A percentile compares a stretch with the other conserved stretches of the same genome.
Conservation (phyloP, 1,140 invertebrate genomes). For the Papilio machaon region DNA sequence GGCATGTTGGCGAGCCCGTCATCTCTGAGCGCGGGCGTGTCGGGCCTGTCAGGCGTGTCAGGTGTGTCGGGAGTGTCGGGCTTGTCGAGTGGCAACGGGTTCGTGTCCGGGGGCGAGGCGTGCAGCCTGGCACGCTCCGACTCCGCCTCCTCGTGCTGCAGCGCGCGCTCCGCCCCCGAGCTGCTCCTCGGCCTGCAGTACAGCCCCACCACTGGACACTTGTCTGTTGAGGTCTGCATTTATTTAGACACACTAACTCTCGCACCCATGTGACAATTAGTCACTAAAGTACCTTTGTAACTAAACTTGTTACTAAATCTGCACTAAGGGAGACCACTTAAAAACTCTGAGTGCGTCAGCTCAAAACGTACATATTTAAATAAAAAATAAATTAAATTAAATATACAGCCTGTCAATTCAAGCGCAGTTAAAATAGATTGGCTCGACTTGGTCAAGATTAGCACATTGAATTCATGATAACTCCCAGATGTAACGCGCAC, state of each 20-base stretch:
- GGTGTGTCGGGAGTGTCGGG: not conserved
- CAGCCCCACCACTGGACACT: conserved; percentile 95
- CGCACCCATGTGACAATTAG: no score
- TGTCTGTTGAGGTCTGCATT: conserved; percentile 90
- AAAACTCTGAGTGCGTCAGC: no score
- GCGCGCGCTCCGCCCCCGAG: conserved; percentile 93
- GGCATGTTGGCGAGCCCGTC: conserved; percentile 68
- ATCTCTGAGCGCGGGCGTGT: conserved; percentile 57
- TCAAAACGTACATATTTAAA: no score
- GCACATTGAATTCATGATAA: no score
- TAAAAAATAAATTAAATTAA: no score
- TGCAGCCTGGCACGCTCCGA: conserved; percentile 94
- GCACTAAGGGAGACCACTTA: no score
- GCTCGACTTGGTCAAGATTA: not conserved
- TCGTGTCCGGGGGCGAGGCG: conserved; percentile 79
- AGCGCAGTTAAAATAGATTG: no score
- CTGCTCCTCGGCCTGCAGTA: conserved; percentile 95
- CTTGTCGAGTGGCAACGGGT: conserved; percentile 37
- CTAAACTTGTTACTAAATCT: no score
- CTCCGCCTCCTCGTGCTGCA: conserved; percentile 95
- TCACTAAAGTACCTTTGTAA: no score
- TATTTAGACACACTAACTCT: not conserved
- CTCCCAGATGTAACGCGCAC: not conserved
- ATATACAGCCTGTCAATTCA: no score
- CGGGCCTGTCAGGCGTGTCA: conserved; percentile 41